Evolutionary conservation across 2,888 invertebrate species (phyloP).

Genomic region (Cryptus viduatorius): DNA sequence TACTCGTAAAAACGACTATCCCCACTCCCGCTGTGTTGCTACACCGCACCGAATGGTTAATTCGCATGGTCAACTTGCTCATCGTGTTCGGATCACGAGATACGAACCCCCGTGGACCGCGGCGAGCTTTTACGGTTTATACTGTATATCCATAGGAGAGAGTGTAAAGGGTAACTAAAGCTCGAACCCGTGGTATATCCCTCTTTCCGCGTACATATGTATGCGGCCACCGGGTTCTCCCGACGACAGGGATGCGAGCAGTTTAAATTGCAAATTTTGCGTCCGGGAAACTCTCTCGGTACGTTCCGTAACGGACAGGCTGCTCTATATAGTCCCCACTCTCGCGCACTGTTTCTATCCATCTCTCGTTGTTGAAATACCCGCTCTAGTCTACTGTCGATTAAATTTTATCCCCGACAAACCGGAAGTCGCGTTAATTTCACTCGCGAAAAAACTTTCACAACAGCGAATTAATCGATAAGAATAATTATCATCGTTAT

Average conservation of each 20-base stretch:
- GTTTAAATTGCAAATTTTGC: conserved; percentile 83
- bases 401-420: conserved; percentile 79
- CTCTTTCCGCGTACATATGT: conserved; percentile 60
- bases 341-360: conserved; percentile 7
- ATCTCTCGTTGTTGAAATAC: conserved; percentile 44
- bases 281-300: conserved; percentile 74
- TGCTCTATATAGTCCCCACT: conserved; percentile 19
- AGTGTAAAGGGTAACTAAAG: conserved; percentile 41
- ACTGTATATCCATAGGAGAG: conserved; percentile 19
- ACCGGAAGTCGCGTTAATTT: conserved; percentile 64
- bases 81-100: conserved; percentile 37
- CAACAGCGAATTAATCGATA: conserved; percentile 25
- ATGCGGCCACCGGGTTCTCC: conserved; percentile 61
- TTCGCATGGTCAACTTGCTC: conserved; percentile 64
- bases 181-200: conserved; percentile 28
- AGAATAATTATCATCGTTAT: too few relatives aligned
- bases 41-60: conserved; percentile 58
- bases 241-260: conserved; percentile 62
- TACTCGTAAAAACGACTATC: not conserved
- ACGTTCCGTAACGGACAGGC: conserved; percentile 59
- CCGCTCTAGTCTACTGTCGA: conserved; percentile 77
- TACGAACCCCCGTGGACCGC: not conserved
- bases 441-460: conserved; percentile 40
- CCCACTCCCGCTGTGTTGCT: not conserved
- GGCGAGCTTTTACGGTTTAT: conserved; percentile 59